Evolutionary conservation across 2,113 vertebrate genomes (phyloP), one percentile per base, ranked within the genome.

Genomic region (Microtus richardsoni): DNA sequence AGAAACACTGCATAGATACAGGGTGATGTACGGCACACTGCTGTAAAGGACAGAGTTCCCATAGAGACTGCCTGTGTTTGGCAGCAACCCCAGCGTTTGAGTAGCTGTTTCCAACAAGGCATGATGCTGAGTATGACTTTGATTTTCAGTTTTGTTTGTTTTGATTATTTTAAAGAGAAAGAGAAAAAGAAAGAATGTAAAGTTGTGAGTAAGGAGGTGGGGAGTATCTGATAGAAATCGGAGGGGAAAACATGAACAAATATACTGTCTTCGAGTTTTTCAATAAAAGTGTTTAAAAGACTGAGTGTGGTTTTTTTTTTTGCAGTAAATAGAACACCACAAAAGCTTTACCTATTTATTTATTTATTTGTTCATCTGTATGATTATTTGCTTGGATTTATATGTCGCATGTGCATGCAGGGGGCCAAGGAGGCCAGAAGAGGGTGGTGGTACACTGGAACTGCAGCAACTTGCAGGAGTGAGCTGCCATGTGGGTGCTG

Each of bases 11-110:
- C 3, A 8, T 0, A 2, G 26, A 4, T 2, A 0, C 21, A 0
- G 0, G 5, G 24, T n/a, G 19, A 11, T 24, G 8, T 47, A 1
- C 0, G 6, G 9, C 8, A 0, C 36, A 44, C 0, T 49, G 52
- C 9, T 1, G 3, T 52, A 36, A 71, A 22, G n/a, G 19, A 44
- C 80, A 24, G 3, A 19, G 58, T 83, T 95, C 73, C 87, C 78
- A 60, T 0, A 85, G 66, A 89, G 49, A 74, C 39, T 86, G 0
- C 66, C 87, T 75, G 22, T 52, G 36, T 80, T 80, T 60, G 39
- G 12, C 84, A 39, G 85, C 44, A 60, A 82, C 80, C 64, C 30
- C 49, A 71, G 9, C 21, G 47, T 36, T 7, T 64, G 39, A n/a
- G 13, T 11, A 14, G 7, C 62, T 84, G 93, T 91, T 84, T 7